These are phyloP conservation scores for Acrobeloides nanus DNA, from an alignment of 2,888 invertebrate genomes.

Conservation along the genomic window DNA sequence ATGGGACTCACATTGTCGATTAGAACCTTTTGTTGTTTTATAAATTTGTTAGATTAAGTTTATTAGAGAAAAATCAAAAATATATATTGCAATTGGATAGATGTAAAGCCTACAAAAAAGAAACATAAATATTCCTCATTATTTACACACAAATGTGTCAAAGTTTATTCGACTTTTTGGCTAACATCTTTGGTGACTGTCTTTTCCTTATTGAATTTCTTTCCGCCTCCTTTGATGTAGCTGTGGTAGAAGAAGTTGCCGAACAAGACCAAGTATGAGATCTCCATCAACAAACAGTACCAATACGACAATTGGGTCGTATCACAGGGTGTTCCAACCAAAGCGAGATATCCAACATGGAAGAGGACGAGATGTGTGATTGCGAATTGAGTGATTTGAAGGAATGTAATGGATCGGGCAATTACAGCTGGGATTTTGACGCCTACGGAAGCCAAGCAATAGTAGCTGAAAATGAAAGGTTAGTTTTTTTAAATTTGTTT, in stretches of 20 bases:
- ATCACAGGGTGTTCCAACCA: constrained; percentile 16
- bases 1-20: no score
- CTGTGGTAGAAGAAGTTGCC: constrained; percentile 49
- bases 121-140: no score
- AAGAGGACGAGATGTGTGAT: constrained; percentile 44
- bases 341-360: constrained; percentile 25
- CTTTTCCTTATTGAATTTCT: constrained; percentile 22
- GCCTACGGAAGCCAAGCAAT: constrained; percentile 24
- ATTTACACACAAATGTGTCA: no score
- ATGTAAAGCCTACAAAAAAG: no score
- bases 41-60: no score
- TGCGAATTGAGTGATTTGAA: constrained; percentile 46
- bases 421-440: constrained; percentile 34
- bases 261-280: constrained; percentile 44
- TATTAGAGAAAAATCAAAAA: no score
- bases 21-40: no score
- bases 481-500: background rate
- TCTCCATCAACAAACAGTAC: constrained; percentile 38
- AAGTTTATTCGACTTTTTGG: background rate
- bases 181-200: background rate
- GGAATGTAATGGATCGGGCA: constrained; percentile 40
- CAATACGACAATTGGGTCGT: constrained; percentile 18
- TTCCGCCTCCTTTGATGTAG: constrained; percentile 29
- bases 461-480: constrained; percentile 13
- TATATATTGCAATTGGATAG: no score